phyloP scores from a whole-genome alignment of 1,140 invertebrate species.

The Zaprionus camerounensis region DNA sequence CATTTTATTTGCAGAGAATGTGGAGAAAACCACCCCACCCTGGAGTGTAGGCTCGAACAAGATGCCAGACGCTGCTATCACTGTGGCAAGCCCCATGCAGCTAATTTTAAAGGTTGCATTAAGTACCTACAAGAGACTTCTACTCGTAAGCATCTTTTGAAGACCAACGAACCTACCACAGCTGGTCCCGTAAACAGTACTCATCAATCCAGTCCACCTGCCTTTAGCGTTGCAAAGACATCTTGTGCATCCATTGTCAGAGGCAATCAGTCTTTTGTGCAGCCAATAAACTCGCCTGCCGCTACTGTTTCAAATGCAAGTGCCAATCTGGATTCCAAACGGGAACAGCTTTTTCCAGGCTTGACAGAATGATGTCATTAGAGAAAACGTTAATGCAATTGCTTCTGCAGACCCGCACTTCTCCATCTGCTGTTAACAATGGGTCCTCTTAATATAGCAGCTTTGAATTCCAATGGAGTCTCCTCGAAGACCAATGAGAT shows the following conservation, averaged over 20 bases:
- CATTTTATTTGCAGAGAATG: neutral
- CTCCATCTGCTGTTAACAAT: neutral
- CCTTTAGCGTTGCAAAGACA: neutral
- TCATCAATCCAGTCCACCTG: no score
- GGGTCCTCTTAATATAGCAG: conserved; percentile 10
- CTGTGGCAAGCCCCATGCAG: neutral
- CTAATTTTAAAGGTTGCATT: neutral
- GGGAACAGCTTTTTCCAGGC: neutral
- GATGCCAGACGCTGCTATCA: neutral
- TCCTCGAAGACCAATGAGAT: no score
- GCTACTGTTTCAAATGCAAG: neutral
- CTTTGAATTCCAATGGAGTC: neutral
- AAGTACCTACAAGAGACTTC: neutral
- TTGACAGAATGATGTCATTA: no score
- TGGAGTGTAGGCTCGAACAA: neutral
- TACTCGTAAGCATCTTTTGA: no score
- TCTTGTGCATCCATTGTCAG: neutral
- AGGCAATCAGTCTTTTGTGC: neutral
- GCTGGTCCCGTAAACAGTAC: neutral
- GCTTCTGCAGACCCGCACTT: neutral
- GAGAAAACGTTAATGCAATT: no score
- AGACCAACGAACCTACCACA: neutral
- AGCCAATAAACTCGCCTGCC: neutral
- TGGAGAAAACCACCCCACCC: neutral
- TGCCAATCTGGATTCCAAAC: neutral